These are phyloP conservation scores for Trachops cirrhosus DNA, from an alignment of 2,797 vertebrate species.

Conservation along the genomic window DNA sequence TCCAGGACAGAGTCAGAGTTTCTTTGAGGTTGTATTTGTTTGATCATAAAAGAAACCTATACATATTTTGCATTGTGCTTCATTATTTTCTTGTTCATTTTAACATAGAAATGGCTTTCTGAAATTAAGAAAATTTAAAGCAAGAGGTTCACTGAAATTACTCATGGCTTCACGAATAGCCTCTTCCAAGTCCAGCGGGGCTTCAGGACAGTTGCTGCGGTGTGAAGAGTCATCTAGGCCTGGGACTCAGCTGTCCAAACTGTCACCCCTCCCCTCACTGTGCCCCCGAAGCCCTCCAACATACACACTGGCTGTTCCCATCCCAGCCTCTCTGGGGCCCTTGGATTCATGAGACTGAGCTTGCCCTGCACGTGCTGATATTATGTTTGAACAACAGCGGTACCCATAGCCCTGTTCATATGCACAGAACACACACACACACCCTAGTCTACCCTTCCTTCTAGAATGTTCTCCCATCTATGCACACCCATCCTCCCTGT, in stretches of 20 bases:
- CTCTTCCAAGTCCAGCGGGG: background rate
- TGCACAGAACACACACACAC: too few relatives aligned
- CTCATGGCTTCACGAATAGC: fast-evolving
- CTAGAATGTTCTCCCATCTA: background rate
- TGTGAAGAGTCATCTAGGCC: fast-evolving
- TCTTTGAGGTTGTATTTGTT: background rate
- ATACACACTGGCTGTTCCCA: background rate
- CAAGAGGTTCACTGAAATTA: background rate
- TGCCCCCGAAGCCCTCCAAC: too few relatives aligned
- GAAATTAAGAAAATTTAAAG: background rate
- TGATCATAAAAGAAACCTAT: background rate
- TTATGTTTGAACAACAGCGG: background rate
- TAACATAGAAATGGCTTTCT: background rate
- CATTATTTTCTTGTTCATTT: background rate
- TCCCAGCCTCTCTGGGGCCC: background rate
- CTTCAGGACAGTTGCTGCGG: too few relatives aligned
- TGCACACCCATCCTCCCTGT: background rate
- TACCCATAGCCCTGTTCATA: background rate
- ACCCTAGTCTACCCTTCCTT: background rate
- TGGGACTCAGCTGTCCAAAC: background rate
- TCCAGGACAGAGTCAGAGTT: background rate
- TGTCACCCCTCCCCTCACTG: background rate
- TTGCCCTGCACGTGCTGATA: background rate
- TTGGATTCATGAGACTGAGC: background rate
- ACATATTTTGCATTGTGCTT: background rate